Percentiles rank a stretch among this genome's conserved stretches.
phyloP scores from a whole-genome alignment of 2,888 invertebrate species.

The Phyto melanocephala region DNA sequence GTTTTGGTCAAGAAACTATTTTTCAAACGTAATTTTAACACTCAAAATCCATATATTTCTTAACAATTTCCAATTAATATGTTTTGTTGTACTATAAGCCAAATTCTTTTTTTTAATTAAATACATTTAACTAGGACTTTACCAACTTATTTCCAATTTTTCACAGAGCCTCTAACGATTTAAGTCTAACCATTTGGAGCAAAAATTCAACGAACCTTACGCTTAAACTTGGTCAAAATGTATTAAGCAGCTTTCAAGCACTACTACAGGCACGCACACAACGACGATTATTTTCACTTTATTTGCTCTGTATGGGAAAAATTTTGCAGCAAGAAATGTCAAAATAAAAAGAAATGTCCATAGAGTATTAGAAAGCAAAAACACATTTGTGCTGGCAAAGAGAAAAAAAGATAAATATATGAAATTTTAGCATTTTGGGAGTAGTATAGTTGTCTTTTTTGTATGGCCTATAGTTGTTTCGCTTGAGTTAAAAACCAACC shows the following conservation, averaged over 20 bases:
- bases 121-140: constrained; percentile 53
- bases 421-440: background rate
- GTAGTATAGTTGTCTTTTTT: constrained; percentile 48
- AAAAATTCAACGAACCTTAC: constrained; percentile 77
- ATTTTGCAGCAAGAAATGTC: constrained; percentile 54
- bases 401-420: constrained; percentile 60
- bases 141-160: constrained; percentile 68
- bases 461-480: constrained; percentile 61
- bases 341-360: constrained; percentile 58
- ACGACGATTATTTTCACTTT: background rate
- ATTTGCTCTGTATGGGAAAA: constrained; percentile 12
- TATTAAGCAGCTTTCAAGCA: constrained; percentile 67
- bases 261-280: constrained; percentile 16
- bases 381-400: constrained; percentile 26
- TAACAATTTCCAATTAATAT: constrained; percentile 17
- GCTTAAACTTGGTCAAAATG: constrained; percentile 72
- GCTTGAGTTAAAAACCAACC: constrained; percentile 49
- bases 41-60: constrained; percentile 8
- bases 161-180: constrained; percentile 75
- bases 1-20: constrained; percentile 39
- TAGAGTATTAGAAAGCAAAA: constrained; percentile 14
- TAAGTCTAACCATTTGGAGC: constrained; percentile 77
- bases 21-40: constrained; percentile 47
- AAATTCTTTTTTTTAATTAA: constrained; percentile 46
- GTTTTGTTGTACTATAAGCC: constrained; percentile 22